Evolutionary conservation across 2,797 vertebrate species (phyloP).

Genomic region (Cryptoblepharus egeriae): DNA sequence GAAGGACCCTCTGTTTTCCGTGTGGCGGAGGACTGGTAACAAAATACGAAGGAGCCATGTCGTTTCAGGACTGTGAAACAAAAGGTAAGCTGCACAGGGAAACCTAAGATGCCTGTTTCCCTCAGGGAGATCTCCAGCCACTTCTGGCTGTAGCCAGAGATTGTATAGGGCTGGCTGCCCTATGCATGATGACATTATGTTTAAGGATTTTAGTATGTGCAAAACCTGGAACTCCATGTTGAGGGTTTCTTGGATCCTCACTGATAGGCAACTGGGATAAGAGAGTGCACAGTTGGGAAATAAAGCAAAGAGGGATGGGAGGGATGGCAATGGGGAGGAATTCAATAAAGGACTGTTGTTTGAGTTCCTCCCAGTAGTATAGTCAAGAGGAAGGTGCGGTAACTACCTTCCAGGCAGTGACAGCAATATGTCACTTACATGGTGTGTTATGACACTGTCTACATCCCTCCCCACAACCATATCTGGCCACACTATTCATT

Average conservation of each 20-base stretch:
- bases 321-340: neutral
- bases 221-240: neutral
- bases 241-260: neutral
- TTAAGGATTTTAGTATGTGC: too few species aligned
- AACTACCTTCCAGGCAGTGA: too few species aligned
- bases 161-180: too few species aligned
- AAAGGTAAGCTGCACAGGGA: slow-evolving; percentile 82
- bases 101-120: too few species aligned
- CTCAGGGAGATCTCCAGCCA: too few species aligned
- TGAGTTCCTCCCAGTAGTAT: neutral
- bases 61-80: slow-evolving; percentile 95
- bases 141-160: too few species aligned
- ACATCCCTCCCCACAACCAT: too few species aligned
- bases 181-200: too few species aligned
- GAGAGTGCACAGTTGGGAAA: neutral
- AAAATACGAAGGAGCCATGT: slow-evolving; percentile 84
- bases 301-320: neutral
- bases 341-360: neutral
- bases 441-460: too few species aligned
- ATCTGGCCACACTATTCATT: too few species aligned
- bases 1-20: slow-evolving; percentile 90
- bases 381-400: too few species aligned
- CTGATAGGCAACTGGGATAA: neutral
- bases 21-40: slow-evolving; percentile 94
- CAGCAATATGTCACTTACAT: too few species aligned